Evolutionary conservation across 2,888 invertebrate genomes (phyloP).

Genomic region (Diachrysia chrysitis): DNA sequence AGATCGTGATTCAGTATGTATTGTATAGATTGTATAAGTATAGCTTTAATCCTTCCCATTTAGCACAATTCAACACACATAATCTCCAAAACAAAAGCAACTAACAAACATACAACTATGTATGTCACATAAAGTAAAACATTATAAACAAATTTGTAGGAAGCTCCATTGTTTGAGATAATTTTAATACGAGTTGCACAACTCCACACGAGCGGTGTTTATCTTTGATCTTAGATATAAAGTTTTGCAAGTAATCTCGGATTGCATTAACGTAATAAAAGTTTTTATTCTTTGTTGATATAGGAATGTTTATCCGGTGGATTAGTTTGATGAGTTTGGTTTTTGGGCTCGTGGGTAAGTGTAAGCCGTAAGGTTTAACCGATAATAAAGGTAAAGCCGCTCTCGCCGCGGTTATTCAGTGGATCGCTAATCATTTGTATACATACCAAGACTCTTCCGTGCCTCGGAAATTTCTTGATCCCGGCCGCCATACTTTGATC

Average conservation of each 20-base stretch:
- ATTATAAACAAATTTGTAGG: conserved; percentile 29
- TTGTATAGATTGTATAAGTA: too few relatives aligned
- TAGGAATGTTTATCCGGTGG: neutral
- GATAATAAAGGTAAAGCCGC: too few relatives aligned
- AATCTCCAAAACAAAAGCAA: neutral
- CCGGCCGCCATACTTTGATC: too few relatives aligned
- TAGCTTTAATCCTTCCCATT: neutral
- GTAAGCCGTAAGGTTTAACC: too few relatives aligned
- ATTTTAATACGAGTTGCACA: conserved; percentile 48
- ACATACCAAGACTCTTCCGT: too few relatives aligned
- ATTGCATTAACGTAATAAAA: conserved; percentile 49
- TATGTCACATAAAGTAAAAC: conserved; percentile 2
- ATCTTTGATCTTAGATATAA: conserved; percentile 50
- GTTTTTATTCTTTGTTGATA: conserved; percentile 38
- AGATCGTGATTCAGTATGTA: too few relatives aligned
- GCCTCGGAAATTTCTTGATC: too few relatives aligned
- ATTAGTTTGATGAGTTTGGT: neutral
- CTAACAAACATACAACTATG: neutral
- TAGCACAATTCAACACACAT: neutral
- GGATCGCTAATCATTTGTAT: too few relatives aligned
- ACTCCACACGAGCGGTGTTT: conserved; percentile 43
- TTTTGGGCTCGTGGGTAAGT: too few relatives aligned
- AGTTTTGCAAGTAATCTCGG: conserved; percentile 43
- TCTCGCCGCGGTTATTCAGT: too few relatives aligned
- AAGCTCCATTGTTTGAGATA: conserved; percentile 23